Evolutionary conservation across 2,797 vertebrate genomes (phyloP).

Genomic region (Eulemur rubriventer): DNA sequence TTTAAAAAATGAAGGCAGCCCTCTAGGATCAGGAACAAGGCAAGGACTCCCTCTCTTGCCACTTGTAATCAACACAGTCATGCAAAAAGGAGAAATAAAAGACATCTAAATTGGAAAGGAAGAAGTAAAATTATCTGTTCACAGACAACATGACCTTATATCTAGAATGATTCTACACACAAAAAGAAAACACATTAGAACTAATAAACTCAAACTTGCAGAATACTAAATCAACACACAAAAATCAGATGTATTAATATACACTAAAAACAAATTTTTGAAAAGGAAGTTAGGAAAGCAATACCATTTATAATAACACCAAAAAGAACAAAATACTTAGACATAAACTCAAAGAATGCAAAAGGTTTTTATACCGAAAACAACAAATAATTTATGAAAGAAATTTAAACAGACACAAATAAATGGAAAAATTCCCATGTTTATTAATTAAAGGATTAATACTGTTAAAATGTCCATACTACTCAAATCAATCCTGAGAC

Average conservation of each 20-base stretch:
- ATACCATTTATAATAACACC: not conserved
- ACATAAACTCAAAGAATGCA: not conserved
- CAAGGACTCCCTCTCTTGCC: not conserved
- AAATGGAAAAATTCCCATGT: not conserved
- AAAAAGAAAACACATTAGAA: not conserved
- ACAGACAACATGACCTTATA: not conserved
- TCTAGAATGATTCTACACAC: not conserved
- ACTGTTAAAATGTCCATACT: not conserved
- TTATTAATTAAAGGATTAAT: not conserved
- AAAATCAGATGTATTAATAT: not conserved
- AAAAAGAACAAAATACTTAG: not conserved
- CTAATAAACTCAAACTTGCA: not conserved
- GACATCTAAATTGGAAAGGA: not conserved
- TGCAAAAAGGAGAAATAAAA: not conserved
- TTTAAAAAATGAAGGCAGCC: not conserved
- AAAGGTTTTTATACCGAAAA: not conserved
- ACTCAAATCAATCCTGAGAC: not conserved
- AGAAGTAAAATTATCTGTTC: not conserved
- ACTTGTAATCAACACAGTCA: not conserved
- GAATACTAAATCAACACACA: not conserved
- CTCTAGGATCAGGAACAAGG: not conserved
- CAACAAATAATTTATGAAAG: not conserved
- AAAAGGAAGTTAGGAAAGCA: not conserved
- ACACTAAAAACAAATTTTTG: not conserved
- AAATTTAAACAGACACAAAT: not conserved